phyloP scores from a whole-genome alignment of 2,888 invertebrate genomes.

The Palloptera scutellata region DNA sequence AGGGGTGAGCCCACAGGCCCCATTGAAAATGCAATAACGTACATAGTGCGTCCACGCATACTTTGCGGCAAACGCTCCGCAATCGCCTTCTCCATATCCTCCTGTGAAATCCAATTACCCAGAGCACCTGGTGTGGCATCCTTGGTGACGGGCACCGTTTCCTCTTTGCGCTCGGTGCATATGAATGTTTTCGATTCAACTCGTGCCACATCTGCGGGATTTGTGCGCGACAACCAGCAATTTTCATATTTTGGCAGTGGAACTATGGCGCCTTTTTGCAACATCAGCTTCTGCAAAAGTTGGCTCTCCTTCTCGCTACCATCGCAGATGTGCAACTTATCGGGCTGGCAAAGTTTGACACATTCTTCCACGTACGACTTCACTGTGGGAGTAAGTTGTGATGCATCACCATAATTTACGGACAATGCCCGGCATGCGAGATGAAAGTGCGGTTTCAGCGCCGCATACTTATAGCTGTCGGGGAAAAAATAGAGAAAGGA shows the following conservation, averaged over 20 bases:
- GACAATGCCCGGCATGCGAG: slow-evolving; percentile 44
- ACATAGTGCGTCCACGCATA: slow-evolving; percentile 95
- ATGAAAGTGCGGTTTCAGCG: slow-evolving; percentile 39
- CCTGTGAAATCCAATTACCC: slow-evolving; percentile 92
- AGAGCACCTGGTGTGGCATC: slow-evolving; percentile 83
- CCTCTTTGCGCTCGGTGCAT: slow-evolving; percentile 79
- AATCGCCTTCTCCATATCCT: slow-evolving; percentile 81
- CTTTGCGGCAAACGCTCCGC: slow-evolving; percentile 86
- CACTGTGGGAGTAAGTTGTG: slow-evolving; percentile 64
- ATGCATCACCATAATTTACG: slow-evolving; percentile 63
- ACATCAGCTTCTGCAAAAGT: slow-evolving; percentile 77
- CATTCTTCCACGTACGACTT: slow-evolving; percentile 80
- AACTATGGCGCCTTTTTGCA: slow-evolving; percentile 79
- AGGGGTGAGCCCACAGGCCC: slow-evolving; percentile 95
- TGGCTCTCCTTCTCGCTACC: slow-evolving; percentile 85
- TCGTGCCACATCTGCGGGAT: slow-evolving; percentile 96
- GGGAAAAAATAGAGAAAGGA: slow-evolving; percentile 31
- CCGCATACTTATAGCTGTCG: slow-evolving; percentile 15
- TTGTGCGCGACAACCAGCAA: slow-evolving; percentile 94
- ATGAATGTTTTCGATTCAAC: slow-evolving; percentile 97
- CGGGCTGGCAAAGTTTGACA: slow-evolving; percentile 83
- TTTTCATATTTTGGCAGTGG: slow-evolving; percentile 88
- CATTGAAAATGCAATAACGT: slow-evolving; percentile 98
- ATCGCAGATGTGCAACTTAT: slow-evolving; percentile 89
- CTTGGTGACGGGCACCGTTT: slow-evolving; percentile 82